phyloP scores from a whole-genome alignment of 64 coral and sea anemone genomes.

The Montipora cactus region DNA sequence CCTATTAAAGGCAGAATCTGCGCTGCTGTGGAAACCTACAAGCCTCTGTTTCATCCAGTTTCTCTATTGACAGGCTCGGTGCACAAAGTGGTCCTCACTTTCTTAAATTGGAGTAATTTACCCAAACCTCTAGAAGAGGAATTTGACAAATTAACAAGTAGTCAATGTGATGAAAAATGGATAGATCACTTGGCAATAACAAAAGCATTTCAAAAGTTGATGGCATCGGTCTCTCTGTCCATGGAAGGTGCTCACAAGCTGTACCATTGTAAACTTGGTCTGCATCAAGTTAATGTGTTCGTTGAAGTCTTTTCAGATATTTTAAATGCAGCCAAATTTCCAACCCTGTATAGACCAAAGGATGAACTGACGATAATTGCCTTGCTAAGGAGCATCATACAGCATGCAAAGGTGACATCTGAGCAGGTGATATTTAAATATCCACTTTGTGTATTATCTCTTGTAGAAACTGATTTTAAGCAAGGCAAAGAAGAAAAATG shows the following conservation, averaged over 20 bases:
- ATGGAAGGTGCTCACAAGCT: not conserved
- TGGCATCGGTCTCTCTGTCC: not conserved
- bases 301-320: conserved; percentile 9
- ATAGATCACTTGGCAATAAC: not conserved
- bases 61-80: conserved; percentile 39
- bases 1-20: conserved; percentile 5
- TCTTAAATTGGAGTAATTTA: conserved; percentile 72
- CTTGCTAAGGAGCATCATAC: conserved; percentile 60
- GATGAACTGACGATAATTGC: conserved; percentile 68
- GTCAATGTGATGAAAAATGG: not conserved
- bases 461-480: not conserved
- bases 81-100: conserved; percentile 16
- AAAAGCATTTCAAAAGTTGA: not conserved
- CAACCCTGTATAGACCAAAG: conserved; percentile 73
- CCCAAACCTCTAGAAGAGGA: conserved; percentile 68
- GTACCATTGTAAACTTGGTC: not conserved
- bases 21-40: conserved; percentile 39
- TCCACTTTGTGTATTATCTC: not conserved
- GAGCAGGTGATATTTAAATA: conserved; percentile 47
- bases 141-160: conserved; percentile 18
- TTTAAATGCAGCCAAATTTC: not conserved
- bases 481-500: too few species aligned
- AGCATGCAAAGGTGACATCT: conserved; percentile 38
- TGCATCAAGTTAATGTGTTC: not conserved
- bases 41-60: conserved; percentile 83